Conservation (phyloP, 2,113 vertebrate genomes). For the Corythaeola cristata region DNA sequence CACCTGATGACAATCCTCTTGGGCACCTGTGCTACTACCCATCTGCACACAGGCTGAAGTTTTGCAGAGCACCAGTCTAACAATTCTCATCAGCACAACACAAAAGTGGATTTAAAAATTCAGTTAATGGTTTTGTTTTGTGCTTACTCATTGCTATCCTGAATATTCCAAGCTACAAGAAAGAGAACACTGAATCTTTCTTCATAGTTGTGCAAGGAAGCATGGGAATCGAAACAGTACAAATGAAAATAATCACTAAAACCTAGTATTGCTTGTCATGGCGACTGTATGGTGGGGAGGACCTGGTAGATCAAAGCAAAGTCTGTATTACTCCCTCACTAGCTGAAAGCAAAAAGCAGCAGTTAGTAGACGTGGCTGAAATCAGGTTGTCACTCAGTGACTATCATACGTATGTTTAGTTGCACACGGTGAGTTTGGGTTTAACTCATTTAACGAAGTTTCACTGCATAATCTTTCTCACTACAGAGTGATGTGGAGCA, state of each 20-base stretch:
- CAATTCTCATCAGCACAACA: not conserved
- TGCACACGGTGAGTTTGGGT: not conserved
- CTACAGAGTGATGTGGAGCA: not conserved
- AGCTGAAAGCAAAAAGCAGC: not conserved
- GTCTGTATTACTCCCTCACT: not conserved
- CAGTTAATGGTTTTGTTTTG: not conserved
- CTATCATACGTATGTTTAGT: not conserved
- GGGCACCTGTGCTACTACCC: not conserved
- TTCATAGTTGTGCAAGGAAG: not conserved
- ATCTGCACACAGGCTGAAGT: not conserved
- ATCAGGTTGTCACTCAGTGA: not conserved
- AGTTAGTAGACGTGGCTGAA: not conserved
- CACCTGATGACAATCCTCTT: not conserved
- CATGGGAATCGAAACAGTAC: not conserved
- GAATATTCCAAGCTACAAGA: not conserved
- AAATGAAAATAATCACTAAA: not conserved
- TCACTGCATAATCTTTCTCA: not conserved
- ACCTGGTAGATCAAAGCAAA: not conserved
- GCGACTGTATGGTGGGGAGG: not conserved
- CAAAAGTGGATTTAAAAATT: not conserved
- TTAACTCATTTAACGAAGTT: not conserved
- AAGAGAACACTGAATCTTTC: not conserved
- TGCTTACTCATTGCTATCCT: not conserved
- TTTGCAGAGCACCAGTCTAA: not conserved
- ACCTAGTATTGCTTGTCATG: not conserved